A percentile compares a stretch with the other conserved stretches of the same genome.
Conservation (phyloP, 2,797 vertebrate genomes). For the Phalloptychus januarius region DNA sequence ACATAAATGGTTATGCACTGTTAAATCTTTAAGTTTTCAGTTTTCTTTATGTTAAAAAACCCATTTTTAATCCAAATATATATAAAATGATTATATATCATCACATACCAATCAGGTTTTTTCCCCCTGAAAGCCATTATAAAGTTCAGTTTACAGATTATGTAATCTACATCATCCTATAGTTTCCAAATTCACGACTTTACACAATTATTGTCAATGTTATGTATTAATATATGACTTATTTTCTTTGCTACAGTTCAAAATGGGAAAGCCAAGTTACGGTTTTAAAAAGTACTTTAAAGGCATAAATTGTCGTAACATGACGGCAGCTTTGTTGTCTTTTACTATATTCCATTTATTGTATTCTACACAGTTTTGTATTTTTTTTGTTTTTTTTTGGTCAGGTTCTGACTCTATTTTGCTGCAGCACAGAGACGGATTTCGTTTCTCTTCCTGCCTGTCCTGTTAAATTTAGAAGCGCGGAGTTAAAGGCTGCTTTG, state of each 20-base stretch:
- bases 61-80: not conserved
- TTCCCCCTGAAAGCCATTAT: not conserved
- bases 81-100: not conserved
- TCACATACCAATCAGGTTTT: not conserved
- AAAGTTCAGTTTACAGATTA: not conserved
- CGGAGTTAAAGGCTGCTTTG: slow-evolving; percentile 28
- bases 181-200: not conserved
- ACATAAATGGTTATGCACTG: not conserved
- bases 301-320: not conserved
- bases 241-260: not conserved
- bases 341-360: slow-evolving; percentile 4
- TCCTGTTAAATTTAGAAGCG: slow-evolving; percentile 23
- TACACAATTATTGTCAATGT: not conserved
- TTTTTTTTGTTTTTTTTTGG: not conserved
- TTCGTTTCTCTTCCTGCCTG: not conserved
- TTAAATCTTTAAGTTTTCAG: not conserved
- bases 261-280: not conserved
- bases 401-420: not conserved
- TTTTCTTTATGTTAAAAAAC: not conserved
- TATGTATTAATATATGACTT: not conserved
- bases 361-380: not conserved
- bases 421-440: not conserved
- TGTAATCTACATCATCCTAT: not conserved
- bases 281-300: slow-evolving; percentile 4
- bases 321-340: not conserved